Base-by-base conservation (phyloP, 2,113 vertebrate species). In the Holacanthus passer region DNA sequence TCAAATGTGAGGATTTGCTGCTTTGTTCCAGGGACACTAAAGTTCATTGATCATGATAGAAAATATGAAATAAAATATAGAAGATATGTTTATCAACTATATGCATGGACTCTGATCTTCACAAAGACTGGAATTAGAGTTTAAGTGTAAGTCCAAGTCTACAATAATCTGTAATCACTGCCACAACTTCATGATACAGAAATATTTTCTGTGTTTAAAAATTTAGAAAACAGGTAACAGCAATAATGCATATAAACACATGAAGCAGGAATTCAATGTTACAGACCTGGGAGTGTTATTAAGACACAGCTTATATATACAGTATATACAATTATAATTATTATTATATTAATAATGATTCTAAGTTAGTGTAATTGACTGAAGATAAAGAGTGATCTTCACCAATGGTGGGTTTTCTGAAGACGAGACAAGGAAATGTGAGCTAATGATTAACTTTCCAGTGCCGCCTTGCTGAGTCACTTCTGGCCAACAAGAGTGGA, bases 361-460 rank as follows among this genome's bases (percentile, higher is more conserved):
- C 7, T 2, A 55, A 37, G 35, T 43, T n/a, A 11, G 56, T 20
- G 56, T 56, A 9, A 59, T 50, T 12, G 32, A 7, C 59, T 53
- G 10, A 48, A 22, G 27, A 77, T 68, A 64, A 62, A 31, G 39
- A 27, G 19, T 35, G 14, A 60, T 43, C 48, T 74, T 68, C 7
- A 62, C 37, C 27, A 66, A 27, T 47, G 16, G 50, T 22, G 2
- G 7, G 6, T 45, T 58, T 65, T 82, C 65, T 63, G 48, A 73
- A 73, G 70, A 72, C 53, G 10, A 58, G 65, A 58, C 50, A 68
- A 85, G 56, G 66, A 89, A 85, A 77, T 4, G 6, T 4, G 19
- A 73, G 89, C 55, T 81, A 91, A 90, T 92, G 3, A 91, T 93
- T 92, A 91, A 88, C 91, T 48, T 52, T 73, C 45, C 50, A 63